Conservation (phyloP, 2,113 vertebrate species). For the Callithrix jacchus region DNA sequence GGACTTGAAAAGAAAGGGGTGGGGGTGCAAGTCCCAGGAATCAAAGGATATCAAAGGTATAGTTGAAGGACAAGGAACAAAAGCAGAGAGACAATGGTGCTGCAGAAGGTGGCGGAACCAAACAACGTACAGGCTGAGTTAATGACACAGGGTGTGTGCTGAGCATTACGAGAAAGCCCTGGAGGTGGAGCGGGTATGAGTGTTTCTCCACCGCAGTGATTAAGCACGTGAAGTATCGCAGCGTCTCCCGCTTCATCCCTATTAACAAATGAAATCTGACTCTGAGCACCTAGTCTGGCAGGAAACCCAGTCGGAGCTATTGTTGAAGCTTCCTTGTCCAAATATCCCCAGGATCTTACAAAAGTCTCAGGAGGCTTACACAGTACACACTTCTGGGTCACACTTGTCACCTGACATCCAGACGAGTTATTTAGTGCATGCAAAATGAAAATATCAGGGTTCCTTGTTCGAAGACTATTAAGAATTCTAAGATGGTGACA, state of each 20-base stretch:
- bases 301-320: background rate
- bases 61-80: background rate
- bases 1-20: background rate
- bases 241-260: background rate
- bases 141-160: background rate
- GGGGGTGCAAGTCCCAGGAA: background rate
- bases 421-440: background rate
- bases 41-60: too few relatives aligned
- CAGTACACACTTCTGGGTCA: background rate
- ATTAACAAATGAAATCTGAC: background rate
- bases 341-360: fast-evolving
- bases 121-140: background rate
- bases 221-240: background rate
- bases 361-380: background rate
- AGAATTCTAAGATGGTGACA: background rate
- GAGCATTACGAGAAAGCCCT: background rate
- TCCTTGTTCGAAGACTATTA: background rate
- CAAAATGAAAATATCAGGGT: background rate
- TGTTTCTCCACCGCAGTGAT: too few relatives aligned
- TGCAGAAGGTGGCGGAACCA: too few relatives aligned
- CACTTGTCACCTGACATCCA: background rate
- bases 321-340: background rate
- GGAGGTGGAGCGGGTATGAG: fast-evolving
- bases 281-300: fast-evolving
- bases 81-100: background rate